These are phyloP conservation scores for Otus sunia DNA, from an alignment of 2,113 vertebrate species.

Conservation along the genomic window DNA sequence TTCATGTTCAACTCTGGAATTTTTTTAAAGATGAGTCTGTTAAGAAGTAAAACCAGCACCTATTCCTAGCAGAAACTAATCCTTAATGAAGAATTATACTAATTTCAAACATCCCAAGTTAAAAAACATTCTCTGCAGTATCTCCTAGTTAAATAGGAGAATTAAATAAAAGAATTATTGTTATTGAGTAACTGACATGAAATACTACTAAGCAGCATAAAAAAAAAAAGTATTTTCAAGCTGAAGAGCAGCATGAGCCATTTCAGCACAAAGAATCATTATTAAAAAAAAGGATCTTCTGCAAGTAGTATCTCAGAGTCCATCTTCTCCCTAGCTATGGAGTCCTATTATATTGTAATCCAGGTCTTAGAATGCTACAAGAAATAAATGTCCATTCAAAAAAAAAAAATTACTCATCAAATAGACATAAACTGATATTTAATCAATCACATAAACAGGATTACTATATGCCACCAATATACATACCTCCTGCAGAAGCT, in stretches of 20 bases:
- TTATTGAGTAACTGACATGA: not conserved
- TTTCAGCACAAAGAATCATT: not conserved
- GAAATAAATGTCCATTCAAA: not conserved
- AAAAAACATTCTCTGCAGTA: not conserved
- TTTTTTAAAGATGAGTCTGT: not conserved
- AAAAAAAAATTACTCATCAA: not conserved
- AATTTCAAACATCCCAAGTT: not conserved
- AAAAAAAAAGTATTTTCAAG: not conserved
- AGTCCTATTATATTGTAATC: not conserved
- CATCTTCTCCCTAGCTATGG: not conserved
- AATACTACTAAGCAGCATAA: not conserved
- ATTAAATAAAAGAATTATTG: not conserved
- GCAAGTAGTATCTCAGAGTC: not conserved
- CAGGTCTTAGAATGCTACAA: not conserved
- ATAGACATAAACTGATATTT: not conserved
- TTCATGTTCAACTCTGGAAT: not conserved
- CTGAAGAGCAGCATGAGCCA: not conserved
- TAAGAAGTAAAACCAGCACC: conserved; percentile 6
- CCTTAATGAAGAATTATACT: not conserved
- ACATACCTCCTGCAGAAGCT: not conserved
- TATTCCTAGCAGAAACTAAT: not conserved
- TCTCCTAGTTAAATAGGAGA: not conserved
- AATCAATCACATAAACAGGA: not conserved
- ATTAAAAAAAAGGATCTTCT: not conserved
- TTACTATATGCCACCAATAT: not conserved